Conservation (phyloP, 2,888 invertebrate genomes). For the Orthosia gothica region DNA sequence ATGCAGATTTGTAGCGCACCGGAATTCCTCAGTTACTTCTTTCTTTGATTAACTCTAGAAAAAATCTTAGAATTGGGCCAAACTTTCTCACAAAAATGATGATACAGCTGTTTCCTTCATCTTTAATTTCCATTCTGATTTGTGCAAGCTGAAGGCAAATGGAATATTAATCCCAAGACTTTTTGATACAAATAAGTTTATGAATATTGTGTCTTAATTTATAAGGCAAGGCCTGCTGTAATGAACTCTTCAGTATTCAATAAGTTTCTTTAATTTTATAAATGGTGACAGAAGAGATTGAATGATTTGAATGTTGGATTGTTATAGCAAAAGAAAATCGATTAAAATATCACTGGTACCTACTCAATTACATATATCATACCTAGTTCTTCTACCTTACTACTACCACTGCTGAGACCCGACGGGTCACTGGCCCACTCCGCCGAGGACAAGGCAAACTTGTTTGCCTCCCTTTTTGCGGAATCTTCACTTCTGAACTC, state of each 20-base stretch:
- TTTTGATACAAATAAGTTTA: constrained; percentile 56
- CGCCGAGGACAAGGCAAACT: too few species aligned
- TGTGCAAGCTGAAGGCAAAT: constrained; percentile 28
- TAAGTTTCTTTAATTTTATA: constrained; percentile 39
- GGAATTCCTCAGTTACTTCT: constrained; percentile 26
- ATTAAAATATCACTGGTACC: not conserved
- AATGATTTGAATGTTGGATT: constrained; percentile 22
- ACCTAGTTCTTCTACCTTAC: too few species aligned
- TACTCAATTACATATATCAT: not conserved
- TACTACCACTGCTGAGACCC: too few species aligned
- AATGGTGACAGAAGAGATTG: constrained; percentile 29
- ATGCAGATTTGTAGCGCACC: constrained; percentile 84
- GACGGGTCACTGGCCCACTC: too few species aligned
- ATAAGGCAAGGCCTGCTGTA: constrained; percentile 66
- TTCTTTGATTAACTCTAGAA: constrained; percentile 5
- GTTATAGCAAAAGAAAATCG: not conserved
- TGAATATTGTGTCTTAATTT: constrained; percentile 57
- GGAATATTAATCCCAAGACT: constrained; percentile 64
- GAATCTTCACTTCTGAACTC: too few species aligned
- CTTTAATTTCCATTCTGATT: constrained; percentile 39
- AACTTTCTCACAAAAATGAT: constrained; percentile 12
- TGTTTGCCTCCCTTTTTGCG: too few species aligned
- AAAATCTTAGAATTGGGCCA: constrained; percentile 3
- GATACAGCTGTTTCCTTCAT: constrained; percentile 18
- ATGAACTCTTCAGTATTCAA: constrained; percentile 54